Evolutionary conservation across 2,113 vertebrate genomes (phyloP).

Genomic region (Grammomys surdaster): DNA sequence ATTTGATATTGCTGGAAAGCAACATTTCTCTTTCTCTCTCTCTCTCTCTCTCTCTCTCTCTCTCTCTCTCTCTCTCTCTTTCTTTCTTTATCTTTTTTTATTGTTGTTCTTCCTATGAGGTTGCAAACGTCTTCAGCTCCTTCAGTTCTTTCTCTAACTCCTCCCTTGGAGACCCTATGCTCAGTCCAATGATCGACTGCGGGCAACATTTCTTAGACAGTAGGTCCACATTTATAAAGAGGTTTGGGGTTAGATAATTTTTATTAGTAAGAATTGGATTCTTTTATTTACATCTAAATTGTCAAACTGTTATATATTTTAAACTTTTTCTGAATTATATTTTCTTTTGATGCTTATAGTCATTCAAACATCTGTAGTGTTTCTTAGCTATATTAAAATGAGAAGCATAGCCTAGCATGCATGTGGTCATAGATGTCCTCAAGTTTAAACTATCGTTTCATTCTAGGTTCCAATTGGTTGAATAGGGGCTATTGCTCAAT

Average conservation of each 20-base stretch:
- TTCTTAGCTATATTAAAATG: not conserved
- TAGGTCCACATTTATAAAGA: not conserved
- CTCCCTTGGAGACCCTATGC: no score
- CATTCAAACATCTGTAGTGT: not conserved
- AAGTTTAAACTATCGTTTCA: not conserved
- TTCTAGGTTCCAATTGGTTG: slow-evolving; percentile 32
- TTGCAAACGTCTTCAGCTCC: no score
- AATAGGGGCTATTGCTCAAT: not conserved
- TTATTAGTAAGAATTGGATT: slow-evolving; percentile 30
- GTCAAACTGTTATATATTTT: not conserved
- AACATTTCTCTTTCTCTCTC: not conserved
- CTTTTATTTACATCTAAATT: slow-evolving; percentile 2
- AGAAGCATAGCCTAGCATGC: not conserved
- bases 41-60: no score
- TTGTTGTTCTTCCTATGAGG: no score
- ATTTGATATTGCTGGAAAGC: not conserved
- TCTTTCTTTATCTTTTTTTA: no score
- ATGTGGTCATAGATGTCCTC: not conserved
- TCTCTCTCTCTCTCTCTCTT: not conserved
- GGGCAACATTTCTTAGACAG: not conserved
- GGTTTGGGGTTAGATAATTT: not conserved
- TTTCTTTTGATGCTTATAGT: slow-evolving; percentile 20
- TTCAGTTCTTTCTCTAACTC: no score
- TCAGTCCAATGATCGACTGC: not conserved
- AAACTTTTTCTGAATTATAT: slow-evolving; percentile 12